Base-by-base conservation (phyloP, 2,888 invertebrate genomes). In the Hypomecis punctinalis region DNA sequence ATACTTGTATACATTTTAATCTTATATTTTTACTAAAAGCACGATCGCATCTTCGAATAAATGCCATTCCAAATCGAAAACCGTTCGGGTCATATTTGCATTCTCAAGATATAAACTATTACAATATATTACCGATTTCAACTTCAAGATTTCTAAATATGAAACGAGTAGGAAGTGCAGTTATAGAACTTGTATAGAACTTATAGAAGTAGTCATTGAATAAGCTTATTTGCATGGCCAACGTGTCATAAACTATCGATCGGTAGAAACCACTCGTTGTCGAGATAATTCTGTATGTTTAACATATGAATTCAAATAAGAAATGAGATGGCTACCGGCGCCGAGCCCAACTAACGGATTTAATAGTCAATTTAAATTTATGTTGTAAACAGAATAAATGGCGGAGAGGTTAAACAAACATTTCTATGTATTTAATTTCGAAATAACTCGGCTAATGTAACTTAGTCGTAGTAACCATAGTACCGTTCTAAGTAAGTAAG, bases 81-180 rank as follows among this genome's bases (percentile, higher is more conserved):
- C 53, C 10, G 37, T 61, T 62, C n/a, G 66, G 58, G 23, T n/a
- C 55, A 46, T 40, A 66, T 66, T 66, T 58, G 51, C 58, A 66
- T 62, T 48, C 23, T 13, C 11, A 57, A 37, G 23, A 13, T 37
- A 48, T 66, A 61, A 66, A 61, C 56, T 53, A 57, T 48, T 61
- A 53, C 61, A 61, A 57, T 61, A 59, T 55, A 60, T 60, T 60
- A 60, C 60, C 49, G 42, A 56, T 60, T 40, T 64, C 60, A 23
- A 61, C 61, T 61, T 57, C 65, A 61, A 61, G 57, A 61, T 66
- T 61, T 66, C 61, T 61, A 66, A 57, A 66, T 58, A 57, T 48
- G 52, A 51, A 48, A 23, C 49, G 49, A 55, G 58, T 52, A 63
- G 53, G 57, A 57, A 57, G 52, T 57, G 56, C 56, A 51, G 55